A percentile compares a stretch with the other conserved stretches of the same genome.
phyloP scores from a whole-genome alignment of 1,140 invertebrate species.

The Bombyx mandarina region DNA sequence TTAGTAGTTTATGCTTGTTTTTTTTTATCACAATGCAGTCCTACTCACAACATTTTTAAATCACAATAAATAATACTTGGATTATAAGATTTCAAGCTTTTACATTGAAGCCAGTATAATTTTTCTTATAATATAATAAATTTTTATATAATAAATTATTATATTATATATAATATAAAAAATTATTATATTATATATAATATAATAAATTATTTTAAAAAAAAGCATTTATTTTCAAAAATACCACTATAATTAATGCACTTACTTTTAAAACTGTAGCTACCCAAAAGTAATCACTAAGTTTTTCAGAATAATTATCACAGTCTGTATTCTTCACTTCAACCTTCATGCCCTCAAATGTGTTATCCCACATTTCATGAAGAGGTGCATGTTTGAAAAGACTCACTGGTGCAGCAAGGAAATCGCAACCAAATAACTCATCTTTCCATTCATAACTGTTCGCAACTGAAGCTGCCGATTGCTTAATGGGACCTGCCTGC shows the following conservation, averaged over 20 bases:
- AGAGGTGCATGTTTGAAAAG: constrained; percentile 94
- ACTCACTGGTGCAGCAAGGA: constrained; percentile 89
- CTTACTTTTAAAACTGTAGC: constrained; percentile 86
- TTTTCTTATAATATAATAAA: no score
- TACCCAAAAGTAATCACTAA: constrained; percentile 92
- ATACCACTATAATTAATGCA: neutral
- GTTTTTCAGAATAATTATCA: constrained; percentile 81
- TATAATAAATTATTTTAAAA: no score
- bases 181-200: no score
- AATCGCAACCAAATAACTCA: constrained; percentile 81
- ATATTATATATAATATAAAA: no score
- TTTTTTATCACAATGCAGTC: no score
- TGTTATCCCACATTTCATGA: constrained; percentile 93
- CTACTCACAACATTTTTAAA: no score
- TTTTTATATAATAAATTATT: no score
- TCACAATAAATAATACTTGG: no score
- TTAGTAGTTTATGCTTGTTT: no score
- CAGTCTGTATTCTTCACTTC: constrained; percentile 94
- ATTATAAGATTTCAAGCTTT: no score
- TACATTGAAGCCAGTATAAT: no score
- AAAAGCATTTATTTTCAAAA: no score
- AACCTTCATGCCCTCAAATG: constrained; percentile 94
- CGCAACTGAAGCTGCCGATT: constrained; percentile 63
- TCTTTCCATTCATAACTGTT: constrained; percentile 88
- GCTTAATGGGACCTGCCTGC: constrained; percentile 56